Conservation (phyloP, 1,140 invertebrate species). For the Bursaphelenchus mucronatus region DNA sequence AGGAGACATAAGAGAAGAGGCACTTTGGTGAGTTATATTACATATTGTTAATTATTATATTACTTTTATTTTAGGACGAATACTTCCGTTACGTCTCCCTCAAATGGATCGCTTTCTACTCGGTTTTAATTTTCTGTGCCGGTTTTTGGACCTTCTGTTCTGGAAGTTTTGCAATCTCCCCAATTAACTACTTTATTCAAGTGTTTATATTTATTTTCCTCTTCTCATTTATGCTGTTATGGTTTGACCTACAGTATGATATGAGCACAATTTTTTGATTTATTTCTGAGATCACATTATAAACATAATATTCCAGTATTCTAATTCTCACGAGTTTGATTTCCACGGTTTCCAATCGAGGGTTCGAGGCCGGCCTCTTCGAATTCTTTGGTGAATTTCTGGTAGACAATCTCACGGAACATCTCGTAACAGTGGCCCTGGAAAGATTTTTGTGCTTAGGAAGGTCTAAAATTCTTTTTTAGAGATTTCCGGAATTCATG, state of each 20-base stretch:
- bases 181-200: slow-evolving; percentile 39
- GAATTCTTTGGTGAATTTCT: slow-evolving; percentile 45
- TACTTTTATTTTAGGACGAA: slow-evolving; percentile 42
- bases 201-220: slow-evolving; percentile 46
- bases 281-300: slow-evolving; percentile 4
- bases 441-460: slow-evolving; percentile 20
- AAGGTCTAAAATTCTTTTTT: slow-evolving; percentile 1
- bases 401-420: slow-evolving; percentile 45
- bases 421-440: slow-evolving; percentile 55
- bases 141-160: slow-evolving; percentile 45
- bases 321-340: background rate
- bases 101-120: slow-evolving; percentile 46
- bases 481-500: too few species aligned
- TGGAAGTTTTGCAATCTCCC: slow-evolving; percentile 31
- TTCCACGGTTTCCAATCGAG: slow-evolving; percentile 41
- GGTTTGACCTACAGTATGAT: slow-evolving; percentile 57
- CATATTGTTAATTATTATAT: slow-evolving; percentile 7
- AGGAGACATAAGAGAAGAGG: slow-evolving; percentile 49
- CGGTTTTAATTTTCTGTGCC: slow-evolving; percentile 33
- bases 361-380: slow-evolving; percentile 31
- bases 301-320: too few species aligned
- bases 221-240: slow-evolving; percentile 50
- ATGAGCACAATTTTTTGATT: slow-evolving; percentile 50
- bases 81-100: slow-evolving; percentile 54
- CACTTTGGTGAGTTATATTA: slow-evolving; percentile 37